These are phyloP conservation scores for Euphydryas editha DNA, from an alignment of 2,888 invertebrate genomes.

Conservation along the genomic window DNA sequence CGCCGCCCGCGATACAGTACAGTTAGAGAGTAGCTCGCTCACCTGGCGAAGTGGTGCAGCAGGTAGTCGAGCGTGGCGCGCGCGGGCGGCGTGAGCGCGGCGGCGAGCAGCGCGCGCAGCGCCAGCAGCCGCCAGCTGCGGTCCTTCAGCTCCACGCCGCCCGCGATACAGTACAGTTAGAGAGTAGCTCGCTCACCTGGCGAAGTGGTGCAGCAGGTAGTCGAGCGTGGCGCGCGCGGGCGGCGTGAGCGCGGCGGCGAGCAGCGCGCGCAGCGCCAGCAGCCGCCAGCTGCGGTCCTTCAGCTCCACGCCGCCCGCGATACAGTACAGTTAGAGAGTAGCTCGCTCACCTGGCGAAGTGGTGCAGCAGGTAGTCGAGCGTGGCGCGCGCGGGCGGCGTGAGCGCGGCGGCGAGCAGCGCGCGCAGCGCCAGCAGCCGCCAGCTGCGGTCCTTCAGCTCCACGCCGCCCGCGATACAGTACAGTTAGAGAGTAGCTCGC, in stretches of 20 bases:
- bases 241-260: conserved; percentile 91
- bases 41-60: conserved; percentile 97
- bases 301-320: no score
- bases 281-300: conserved; percentile 94
- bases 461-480: background rate
- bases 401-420: conserved; percentile 91
- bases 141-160: conserved; percentile 78
- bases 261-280: conserved; percentile 91
- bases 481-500: background rate
- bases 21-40: conserved; percentile 55
- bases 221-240: conserved; percentile 95
- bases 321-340: no score
- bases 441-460: conserved; percentile 90
- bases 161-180: background rate
- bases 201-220: conserved; percentile 96
- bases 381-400: conserved; percentile 94
- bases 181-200: conserved; percentile 86
- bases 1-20: background rate
- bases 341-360: conserved; percentile 90
- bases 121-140: conserved; percentile 94
- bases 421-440: conserved; percentile 91
- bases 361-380: conserved; percentile 95
- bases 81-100: conserved; percentile 92
- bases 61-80: conserved; percentile 96
- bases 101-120: conserved; percentile 91